Base-by-base conservation (phyloP, 2,888 invertebrate species). In the Lepidocyrtoides sp. region DNA sequence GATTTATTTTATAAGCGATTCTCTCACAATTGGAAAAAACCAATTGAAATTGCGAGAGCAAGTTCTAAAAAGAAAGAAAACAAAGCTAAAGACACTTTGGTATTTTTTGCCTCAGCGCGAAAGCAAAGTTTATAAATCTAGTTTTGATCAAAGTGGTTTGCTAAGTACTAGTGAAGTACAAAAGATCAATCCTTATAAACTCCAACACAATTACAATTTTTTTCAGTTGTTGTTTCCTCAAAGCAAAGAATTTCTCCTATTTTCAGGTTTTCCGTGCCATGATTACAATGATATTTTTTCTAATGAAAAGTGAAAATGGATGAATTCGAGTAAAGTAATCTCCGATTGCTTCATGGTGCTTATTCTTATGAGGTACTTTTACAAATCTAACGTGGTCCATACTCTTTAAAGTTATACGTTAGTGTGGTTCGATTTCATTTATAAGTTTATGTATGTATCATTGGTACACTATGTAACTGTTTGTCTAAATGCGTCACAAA, bases 131-230 rank as follows among this genome's bases (percentile, higher is more conserved):
- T 23, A 81, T 60, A 60, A 81, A 57, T 81, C 81, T 60, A 12
- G 81, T 60, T 81, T 69, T 57, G 81, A 81, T 81, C 81, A 81
- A 81, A 81, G 81, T 81, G 41, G 81, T 41, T 36, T 57, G n/a
- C 0, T 57, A 57, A 60, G 23, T 60, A 41, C 23, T 60, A 51
- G 29, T 26, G 26, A n/a, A 12, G 23, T 10, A 66, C 54, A 54
- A 60, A 81, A 60, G 81, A 81, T 81, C 81, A 81, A 81, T 57
- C 7, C 81, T 57, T 60, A 66, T 63, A 83, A 83, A 83, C 29
- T 48, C 29, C 23, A 66, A 66, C 29, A 63, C 44, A 63, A 83
- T 83, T 66, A 83, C 83, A 66, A 44, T 66, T 66, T 75, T 23
- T n/a, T 81, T 20, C 7, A 60, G 14, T 32, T 79, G 29, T n/a